These are phyloP conservation scores for Drosophila tripunctata DNA, from an alignment of 2,888 invertebrate genomes.

Conservation along the genomic window DNA sequence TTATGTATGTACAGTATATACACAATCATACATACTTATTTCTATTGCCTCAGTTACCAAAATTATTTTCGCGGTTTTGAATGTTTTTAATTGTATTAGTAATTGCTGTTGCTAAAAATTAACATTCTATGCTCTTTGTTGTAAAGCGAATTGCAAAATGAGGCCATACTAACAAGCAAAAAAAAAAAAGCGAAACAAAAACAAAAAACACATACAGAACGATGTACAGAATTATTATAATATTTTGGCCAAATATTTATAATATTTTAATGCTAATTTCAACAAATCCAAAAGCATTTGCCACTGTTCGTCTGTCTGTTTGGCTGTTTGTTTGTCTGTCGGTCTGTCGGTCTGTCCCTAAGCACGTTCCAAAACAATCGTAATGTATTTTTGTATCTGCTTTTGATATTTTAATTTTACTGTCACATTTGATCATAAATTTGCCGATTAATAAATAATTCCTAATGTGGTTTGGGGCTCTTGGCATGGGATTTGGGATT, in stretches of 20 bases:
- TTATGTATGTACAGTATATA: too few species aligned
- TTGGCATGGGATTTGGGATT: not conserved
- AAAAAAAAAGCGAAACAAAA: not conserved
- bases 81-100: slow-evolving; percentile 70
- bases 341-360: slow-evolving; percentile 21
- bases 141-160: slow-evolving; percentile 28
- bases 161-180: slow-evolving; percentile 34
- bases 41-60: slow-evolving; percentile 36
- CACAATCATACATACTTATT: too few species aligned
- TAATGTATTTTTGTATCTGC: slow-evolving; percentile 59
- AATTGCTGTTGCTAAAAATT: slow-evolving; percentile 48
- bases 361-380: slow-evolving; percentile 36
- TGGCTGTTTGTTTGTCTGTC: slow-evolving; percentile 1
- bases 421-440: slow-evolving; percentile 83
- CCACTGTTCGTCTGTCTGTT: slow-evolving; percentile 11
- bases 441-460: slow-evolving; percentile 73
- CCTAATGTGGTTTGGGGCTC: slow-evolving; percentile 17
- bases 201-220: too few species aligned
- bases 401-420: slow-evolving; percentile 81
- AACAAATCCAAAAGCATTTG: slow-evolving; percentile 61
- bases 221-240: slow-evolving; percentile 48
- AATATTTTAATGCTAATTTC: slow-evolving; percentile 82
- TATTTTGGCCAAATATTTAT: slow-evolving; percentile 82
- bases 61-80: slow-evolving; percentile 69
- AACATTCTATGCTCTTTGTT: slow-evolving; percentile 66